Evolutionary conservation across 2,113 vertebrate genomes (phyloP), one percentile per base, ranked within the genome.

Genomic region (Triplophysa tibetana): DNA sequence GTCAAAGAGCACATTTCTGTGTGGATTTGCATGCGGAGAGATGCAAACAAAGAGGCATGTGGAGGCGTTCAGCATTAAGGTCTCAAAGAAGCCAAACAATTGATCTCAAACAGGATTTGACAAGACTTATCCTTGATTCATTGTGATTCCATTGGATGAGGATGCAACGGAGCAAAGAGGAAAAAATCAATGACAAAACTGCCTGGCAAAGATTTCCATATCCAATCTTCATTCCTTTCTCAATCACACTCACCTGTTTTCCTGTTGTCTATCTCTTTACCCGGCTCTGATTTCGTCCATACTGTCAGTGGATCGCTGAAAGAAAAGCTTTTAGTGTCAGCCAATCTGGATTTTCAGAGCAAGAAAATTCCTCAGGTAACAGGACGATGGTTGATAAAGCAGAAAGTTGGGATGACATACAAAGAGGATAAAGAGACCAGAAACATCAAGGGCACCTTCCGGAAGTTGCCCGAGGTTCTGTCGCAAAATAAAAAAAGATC

Each of bases 361-460:
- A 61, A 56, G 41, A 65, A 84, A 83, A 82, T 66, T 82, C 77
- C 74, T 82, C 24, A 38, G 62, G 66, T 70, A 62, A 76, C 60
- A 66, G 66, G 43, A 63, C 12, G 26, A 61, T 54, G 23, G 33
- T 64, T 70, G 74, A 83, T 81, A 80, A 64, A 76, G 12, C 62
- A 64, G 82, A 87, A 72, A 52, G 70, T 24, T 56, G 17, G 65
- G 70, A 45, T 66, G 62, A 81, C 79, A 78, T 81, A 76, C 77
- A 78, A 61, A 62, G 70, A 74, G 58, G 54, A 78, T 63, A 29
- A 75, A 83, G 64, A 74, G 72, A 26, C 29, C 11, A 4, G 75
- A 67, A 62, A 65, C 69, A 86, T 78, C 76, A 86, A 88, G 86
- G 86, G 86, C 83, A 85, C 82, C 80, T 89, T 86, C 78, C 83